phyloP scores from a whole-genome alignment of 2,797 vertebrate species.

The Sebastes minor region DNA sequence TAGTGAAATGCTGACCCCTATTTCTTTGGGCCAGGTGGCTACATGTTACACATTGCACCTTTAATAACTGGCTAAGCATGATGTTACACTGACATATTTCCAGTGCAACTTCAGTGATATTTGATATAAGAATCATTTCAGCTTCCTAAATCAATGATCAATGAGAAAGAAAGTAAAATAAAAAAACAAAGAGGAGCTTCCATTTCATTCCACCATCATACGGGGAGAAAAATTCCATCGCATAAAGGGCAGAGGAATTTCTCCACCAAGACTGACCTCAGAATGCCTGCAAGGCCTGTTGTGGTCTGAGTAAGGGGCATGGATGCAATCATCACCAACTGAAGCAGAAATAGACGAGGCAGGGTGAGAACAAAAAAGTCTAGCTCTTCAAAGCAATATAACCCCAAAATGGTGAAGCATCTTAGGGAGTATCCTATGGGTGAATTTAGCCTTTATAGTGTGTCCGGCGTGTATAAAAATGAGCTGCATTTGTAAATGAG shows the following conservation, averaged over 20 bases:
- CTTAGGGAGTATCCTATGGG: background rate
- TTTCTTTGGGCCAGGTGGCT: too few relatives aligned
- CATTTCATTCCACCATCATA: background rate
- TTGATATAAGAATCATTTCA: background rate
- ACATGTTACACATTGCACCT: background rate
- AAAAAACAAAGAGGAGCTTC: background rate
- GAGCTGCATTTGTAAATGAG: background rate
- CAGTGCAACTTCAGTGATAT: background rate
- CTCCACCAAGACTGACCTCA: background rate
- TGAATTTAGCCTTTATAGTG: background rate
- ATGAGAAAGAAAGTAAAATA: background rate
- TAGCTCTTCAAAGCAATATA: background rate
- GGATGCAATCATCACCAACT: background rate
- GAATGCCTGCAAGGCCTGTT: background rate
- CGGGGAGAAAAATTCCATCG: background rate
- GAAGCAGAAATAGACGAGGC: constrained; percentile 6
- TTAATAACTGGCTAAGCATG: background rate
- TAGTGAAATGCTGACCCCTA: too few relatives aligned
- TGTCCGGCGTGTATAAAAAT: background rate
- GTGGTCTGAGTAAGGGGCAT: background rate
- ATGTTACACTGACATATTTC: background rate
- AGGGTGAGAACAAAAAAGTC: background rate
- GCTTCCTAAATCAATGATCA: background rate
- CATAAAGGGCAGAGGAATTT: background rate
- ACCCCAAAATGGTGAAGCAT: background rate